phyloP scores from a whole-genome alignment of 2,888 invertebrate species.

The Tolmerus cingulatus region DNA sequence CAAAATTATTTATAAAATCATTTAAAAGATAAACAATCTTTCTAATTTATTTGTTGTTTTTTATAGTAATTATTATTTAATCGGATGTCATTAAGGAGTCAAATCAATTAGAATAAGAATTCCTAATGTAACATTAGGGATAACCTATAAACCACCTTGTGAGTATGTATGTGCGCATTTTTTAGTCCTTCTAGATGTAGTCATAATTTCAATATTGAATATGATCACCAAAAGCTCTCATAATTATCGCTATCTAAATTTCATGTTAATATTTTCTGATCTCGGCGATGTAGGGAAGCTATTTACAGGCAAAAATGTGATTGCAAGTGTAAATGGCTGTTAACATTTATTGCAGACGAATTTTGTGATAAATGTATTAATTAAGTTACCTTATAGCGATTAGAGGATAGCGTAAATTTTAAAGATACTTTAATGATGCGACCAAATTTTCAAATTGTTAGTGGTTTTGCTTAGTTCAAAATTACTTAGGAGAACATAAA shows the following conservation, averaged over 20 bases:
- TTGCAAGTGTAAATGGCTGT: background rate
- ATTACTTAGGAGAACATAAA: background rate
- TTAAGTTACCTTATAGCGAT: background rate
- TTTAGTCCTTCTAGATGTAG: constrained; percentile 3
- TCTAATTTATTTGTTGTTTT: constrained; percentile 33
- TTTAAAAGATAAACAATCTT: constrained; percentile 2
- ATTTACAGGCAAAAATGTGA: background rate
- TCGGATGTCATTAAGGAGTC: constrained; percentile 29
- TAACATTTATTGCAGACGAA: background rate
- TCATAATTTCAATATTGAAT: constrained; percentile 32
- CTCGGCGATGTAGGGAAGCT: background rate
- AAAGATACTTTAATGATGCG: background rate
- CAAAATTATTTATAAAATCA: background rate
- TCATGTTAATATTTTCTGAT: background rate
- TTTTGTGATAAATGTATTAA: background rate
- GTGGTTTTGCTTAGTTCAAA: background rate
- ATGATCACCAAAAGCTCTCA: background rate
- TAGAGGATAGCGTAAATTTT: background rate
- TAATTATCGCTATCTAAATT: background rate
- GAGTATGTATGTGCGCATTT: constrained; percentile 36
- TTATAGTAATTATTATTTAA: constrained; percentile 37
- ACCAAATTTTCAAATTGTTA: background rate
- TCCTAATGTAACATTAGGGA: constrained; percentile 25
- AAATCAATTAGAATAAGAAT: constrained; percentile 4
- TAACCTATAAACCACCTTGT: constrained; percentile 25